These are phyloP conservation scores for Podotricha telesiphe DNA, from an alignment of 2,888 invertebrate genomes.

Conservation along the genomic window DNA sequence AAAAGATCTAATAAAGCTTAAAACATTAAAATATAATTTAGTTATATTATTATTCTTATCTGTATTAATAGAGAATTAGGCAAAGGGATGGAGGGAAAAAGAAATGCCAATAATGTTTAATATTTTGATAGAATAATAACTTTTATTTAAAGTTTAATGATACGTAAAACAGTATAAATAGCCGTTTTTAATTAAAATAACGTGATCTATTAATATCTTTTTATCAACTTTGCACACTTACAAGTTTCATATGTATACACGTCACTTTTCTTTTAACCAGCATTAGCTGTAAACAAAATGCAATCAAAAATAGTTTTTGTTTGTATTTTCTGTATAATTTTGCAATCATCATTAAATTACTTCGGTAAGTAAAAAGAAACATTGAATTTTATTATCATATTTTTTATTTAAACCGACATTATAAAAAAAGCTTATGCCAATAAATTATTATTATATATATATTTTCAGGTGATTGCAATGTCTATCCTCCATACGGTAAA, in stretches of 20 bases:
- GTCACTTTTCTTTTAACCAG: constrained; percentile 13
- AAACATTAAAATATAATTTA: too few relatives aligned
- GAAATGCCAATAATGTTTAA: neutral
- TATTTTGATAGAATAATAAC: neutral
- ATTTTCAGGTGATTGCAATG: constrained; percentile 11
- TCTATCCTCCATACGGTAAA: constrained; percentile 2
- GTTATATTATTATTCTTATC: too few relatives aligned
- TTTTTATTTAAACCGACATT: too few relatives aligned
- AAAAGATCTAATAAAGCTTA: too few relatives aligned
- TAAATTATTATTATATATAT: neutral
- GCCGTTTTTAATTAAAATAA: neutral
- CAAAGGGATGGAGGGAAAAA: neutral
- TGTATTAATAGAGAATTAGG: too few relatives aligned
- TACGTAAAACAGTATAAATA: neutral
- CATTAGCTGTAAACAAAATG: constrained; percentile 16
- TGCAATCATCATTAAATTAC: neutral
- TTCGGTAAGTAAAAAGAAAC: constrained; percentile 12
- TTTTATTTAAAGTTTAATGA: constrained; percentile 18
- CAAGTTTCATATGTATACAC: neutral
- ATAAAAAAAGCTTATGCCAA: too few relatives aligned
- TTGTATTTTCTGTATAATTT: constrained; percentile 16
- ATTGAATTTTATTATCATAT: neutral
- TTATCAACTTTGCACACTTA: constrained; percentile 5
- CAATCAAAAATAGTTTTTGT: constrained; percentile 1
- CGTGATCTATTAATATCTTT: constrained; percentile 13